A percentile compares a stretch with the other conserved stretches of the same genome.
These are phyloP conservation scores for Syngnathus acus DNA, from an alignment of 2,797 vertebrate genomes.

Conservation along the genomic window DNA sequence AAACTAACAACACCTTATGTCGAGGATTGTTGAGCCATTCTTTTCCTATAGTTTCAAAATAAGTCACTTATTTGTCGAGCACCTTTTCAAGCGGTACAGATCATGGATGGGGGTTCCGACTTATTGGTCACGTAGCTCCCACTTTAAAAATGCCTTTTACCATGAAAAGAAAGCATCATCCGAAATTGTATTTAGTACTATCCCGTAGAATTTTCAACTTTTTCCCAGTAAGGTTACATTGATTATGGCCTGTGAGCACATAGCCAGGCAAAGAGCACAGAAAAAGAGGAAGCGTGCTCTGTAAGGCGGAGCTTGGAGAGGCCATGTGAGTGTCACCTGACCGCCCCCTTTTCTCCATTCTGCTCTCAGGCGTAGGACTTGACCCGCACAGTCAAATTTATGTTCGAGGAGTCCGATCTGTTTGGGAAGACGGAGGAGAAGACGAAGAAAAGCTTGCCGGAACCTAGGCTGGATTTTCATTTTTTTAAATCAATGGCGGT, in stretches of 20 bases:
- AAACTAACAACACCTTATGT: too few species aligned
- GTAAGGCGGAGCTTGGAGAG: not conserved
- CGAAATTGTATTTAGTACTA: too few species aligned
- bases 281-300: constrained; percentile 1
- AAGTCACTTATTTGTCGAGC: too few species aligned
- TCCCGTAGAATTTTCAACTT: not conserved
- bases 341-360: not conserved
- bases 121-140: not conserved
- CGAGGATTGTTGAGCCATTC: too few species aligned
- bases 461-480: not conserved
- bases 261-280: not conserved
- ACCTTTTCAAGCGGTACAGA: too few species aligned
- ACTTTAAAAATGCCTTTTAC: not conserved
- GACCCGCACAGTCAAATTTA: constrained; percentile 42
- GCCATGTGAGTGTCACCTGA: constrained; percentile 7
- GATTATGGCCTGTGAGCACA: constrained; percentile 11
- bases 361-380: constrained; percentile 11
- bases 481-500: too few species aligned
- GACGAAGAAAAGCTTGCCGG: constrained; percentile 11
- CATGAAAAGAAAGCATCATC: not conserved
- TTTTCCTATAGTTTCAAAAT: too few species aligned
- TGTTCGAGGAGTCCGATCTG: constrained; percentile 27
- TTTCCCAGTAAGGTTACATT: not conserved
- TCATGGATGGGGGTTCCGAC: too few species aligned
- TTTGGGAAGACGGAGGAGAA: constrained; percentile 11